Evolutionary conservation across 1,140 invertebrate species (phyloP).

Genomic region (Mercenaria mercenaria): DNA sequence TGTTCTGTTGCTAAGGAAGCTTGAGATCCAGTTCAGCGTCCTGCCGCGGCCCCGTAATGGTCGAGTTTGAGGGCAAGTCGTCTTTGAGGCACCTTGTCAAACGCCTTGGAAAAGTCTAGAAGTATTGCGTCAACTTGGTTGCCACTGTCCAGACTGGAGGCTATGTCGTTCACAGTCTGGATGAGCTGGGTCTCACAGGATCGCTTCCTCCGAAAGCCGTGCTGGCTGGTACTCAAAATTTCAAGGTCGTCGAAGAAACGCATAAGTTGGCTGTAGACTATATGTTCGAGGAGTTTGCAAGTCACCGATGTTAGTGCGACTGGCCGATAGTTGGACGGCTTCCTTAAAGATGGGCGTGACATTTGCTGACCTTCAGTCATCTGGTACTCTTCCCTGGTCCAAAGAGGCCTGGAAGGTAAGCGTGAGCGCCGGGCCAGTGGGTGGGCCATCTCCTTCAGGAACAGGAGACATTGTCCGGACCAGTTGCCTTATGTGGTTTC

Average conservation of each 20-base stretch:
- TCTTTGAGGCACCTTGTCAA: too few species aligned
- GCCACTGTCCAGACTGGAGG: too few species aligned
- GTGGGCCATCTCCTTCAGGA: slow-evolving; percentile 2
- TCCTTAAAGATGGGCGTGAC: not conserved
- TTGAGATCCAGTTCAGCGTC: too few species aligned
- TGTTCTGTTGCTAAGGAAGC: too few species aligned
- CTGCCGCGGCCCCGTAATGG: slow-evolving; percentile 35
- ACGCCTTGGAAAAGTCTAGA: too few species aligned
- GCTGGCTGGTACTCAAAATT: not conserved
- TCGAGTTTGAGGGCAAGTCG: slow-evolving; percentile 57
- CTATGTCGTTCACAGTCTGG: too few species aligned
- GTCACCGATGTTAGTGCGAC: slow-evolving; percentile 23
- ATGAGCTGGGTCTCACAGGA: too few species aligned
- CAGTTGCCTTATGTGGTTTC: not conserved
- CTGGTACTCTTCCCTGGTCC: too few species aligned
- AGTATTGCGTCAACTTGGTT: too few species aligned
- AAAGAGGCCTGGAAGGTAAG: not conserved
- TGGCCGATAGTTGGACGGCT: slow-evolving; percentile 15
- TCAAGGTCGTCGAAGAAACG: not conserved
- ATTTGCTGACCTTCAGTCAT: not conserved
- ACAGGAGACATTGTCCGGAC: not conserved
- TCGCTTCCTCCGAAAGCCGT: slow-evolving; percentile 10
- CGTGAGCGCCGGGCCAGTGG: not conserved
- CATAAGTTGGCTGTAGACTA: not conserved
- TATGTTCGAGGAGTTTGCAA: slow-evolving; percentile 22